Percentiles rank a stretch among this genome's conserved stretches.
These are phyloP conservation scores for Lagopus muta DNA, from an alignment of 2,113 vertebrate genomes.

Conservation along the genomic window DNA sequence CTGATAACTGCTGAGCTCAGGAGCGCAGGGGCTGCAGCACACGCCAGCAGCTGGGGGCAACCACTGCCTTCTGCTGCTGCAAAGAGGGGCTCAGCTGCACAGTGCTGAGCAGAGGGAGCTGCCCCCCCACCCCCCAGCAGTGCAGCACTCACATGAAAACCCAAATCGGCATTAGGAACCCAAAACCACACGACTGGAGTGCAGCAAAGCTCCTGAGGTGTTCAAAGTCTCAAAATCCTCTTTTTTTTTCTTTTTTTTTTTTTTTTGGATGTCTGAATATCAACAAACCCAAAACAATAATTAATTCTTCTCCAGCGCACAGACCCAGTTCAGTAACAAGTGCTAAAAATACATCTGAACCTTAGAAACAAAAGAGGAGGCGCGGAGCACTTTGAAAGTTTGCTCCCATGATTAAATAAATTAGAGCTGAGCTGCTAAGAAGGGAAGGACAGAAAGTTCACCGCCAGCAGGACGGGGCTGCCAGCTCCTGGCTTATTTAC, in stretches of 20 bases:
- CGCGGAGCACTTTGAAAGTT: constrained; percentile 43
- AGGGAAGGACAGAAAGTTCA: constrained; percentile 68
- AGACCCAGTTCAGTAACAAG: constrained; percentile 58
- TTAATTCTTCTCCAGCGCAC: constrained; percentile 71
- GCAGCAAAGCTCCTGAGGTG: constrained; percentile 54
- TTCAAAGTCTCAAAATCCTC: constrained; percentile 53
- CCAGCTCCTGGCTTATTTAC: constrained; percentile 34
- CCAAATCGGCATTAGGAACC: constrained; percentile 20
- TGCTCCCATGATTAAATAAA: constrained; percentile 70
- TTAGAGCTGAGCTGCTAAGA: constrained; percentile 67
- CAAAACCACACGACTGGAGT: constrained; percentile 14
- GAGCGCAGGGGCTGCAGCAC: not conserved
- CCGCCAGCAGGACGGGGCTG: constrained; percentile 4
- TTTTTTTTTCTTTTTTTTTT: not conserved
- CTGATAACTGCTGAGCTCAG: not conserved
- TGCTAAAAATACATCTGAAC: constrained; percentile 66
- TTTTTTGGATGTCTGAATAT: constrained; percentile 28
- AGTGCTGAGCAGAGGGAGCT: not conserved
- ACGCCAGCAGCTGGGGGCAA: not conserved
- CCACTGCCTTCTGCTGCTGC: not conserved
- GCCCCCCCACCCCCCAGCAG: not conserved
- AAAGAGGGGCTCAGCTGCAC: not conserved
- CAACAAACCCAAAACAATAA: constrained; percentile 69
- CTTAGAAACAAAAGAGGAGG: constrained; percentile 55
- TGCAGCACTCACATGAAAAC: not conserved